A percentile compares a stretch with the other conserved stretches of the same genome.
Conservation (phyloP, 2,888 invertebrate genomes). For the Drosophila meridionalis region DNA sequence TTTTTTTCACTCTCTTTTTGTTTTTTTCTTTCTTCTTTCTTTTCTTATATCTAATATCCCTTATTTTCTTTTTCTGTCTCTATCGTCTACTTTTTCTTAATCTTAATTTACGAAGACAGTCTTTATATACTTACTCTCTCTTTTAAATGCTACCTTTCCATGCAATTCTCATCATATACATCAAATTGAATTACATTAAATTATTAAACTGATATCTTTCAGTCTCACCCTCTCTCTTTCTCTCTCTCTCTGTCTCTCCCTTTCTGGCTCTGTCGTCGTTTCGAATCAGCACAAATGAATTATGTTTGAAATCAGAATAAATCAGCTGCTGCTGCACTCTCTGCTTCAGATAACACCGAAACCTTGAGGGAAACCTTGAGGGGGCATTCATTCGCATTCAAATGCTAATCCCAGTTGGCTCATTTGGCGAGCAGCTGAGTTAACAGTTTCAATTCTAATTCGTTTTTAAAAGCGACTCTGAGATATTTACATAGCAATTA, state of each 20-base stretch:
- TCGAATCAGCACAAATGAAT: background rate
- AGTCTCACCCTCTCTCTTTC: background rate
- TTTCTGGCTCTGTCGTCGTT: background rate
- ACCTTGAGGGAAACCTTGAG: background rate
- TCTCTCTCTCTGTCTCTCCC: background rate
- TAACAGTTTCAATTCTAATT: constrained; percentile 46
- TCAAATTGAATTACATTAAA: background rate
- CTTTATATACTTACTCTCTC: background rate
- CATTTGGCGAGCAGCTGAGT: constrained; percentile 19
- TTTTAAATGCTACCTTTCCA: background rate
- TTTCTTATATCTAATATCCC: background rate
- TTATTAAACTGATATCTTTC: background rate
- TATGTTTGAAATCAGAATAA: background rate
- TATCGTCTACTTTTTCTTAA: too few relatives aligned
- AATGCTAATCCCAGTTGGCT: constrained; percentile 35
- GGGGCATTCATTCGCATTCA: background rate
- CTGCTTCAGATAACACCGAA: too few relatives aligned
- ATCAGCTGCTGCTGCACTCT: constrained; percentile 3
- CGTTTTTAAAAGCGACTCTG: constrained; percentile 47
- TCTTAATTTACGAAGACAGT: background rate
- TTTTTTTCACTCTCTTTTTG: too few relatives aligned
- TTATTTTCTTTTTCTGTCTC: background rate
- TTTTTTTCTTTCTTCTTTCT: background rate
- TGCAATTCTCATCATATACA: background rate
- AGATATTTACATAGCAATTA: constrained; percentile 71